phyloP scores from a whole-genome alignment of 1,140 invertebrate genomes.

The Lepidostoma basale region DNA sequence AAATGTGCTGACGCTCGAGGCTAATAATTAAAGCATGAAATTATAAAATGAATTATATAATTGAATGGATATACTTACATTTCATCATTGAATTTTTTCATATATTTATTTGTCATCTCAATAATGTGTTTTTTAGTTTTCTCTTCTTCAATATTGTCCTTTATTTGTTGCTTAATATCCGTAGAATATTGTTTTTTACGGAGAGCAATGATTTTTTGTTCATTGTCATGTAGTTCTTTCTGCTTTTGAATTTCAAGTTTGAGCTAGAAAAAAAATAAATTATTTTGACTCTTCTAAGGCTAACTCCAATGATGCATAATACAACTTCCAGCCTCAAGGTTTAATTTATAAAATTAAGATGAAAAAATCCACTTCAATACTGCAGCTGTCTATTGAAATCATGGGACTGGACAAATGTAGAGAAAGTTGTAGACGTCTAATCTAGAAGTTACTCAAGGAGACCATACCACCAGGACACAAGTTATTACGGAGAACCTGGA shows the following conservation, averaged over 20 bases:
- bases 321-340: no score
- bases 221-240: slow-evolving; percentile 1
- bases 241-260: slow-evolving; percentile 13
- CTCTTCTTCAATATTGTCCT: slow-evolving; percentile 6
- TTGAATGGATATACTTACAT: neutral
- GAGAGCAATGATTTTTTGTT: neutral
- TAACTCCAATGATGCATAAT: no score
- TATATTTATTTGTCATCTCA: slow-evolving; percentile 26
- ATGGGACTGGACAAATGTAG: no score
- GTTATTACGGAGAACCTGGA: no score
- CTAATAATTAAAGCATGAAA: no score
- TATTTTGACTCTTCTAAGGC: neutral
- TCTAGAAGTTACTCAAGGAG: no score
- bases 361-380: no score
- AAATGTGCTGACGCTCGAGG: no score
- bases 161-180: slow-evolving; percentile 29
- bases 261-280: neutral
- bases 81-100: slow-evolving; percentile 33
- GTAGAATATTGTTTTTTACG: slow-evolving; percentile 21
- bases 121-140: slow-evolving; percentile 12
- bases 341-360: no score
- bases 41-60: neutral
- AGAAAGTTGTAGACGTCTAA: no score
- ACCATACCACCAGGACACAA: no score
- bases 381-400: no score